Evolutionary conservation across 2,888 invertebrate genomes (phyloP).

Genomic region (Xylophagus ater): DNA sequence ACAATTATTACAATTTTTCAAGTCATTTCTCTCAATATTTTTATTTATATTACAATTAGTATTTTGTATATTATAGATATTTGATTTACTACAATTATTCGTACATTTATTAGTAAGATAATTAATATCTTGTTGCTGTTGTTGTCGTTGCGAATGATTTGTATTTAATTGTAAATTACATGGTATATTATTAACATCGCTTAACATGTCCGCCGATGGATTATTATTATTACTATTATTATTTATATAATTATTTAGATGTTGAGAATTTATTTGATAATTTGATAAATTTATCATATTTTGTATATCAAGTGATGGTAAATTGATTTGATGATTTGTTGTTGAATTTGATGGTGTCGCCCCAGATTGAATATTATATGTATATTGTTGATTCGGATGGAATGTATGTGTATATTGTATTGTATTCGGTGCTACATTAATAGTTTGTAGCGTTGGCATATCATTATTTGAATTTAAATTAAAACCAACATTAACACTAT

Average conservation of each 20-base stretch:
- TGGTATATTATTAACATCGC: constrained; percentile 10
- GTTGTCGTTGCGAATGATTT: constrained; percentile 1
- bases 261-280: constrained; percentile 18
- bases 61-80: not conserved
- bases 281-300: constrained; percentile 17
- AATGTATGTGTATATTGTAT: constrained; percentile 16
- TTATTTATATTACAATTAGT: not conserved
- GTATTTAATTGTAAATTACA: constrained; percentile 8
- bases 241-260: constrained; percentile 17
- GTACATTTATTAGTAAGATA: too few relatives aligned
- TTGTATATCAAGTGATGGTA: constrained; percentile 15
- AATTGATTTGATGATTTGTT: constrained; percentile 5
- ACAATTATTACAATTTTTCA: too few relatives aligned
- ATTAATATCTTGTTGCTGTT: not conserved
- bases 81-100: not conserved
- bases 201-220: constrained; percentile 15
- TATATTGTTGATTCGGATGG: constrained; percentile 16
- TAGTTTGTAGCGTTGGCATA: constrained; percentile 9
- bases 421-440: constrained; percentile 15
- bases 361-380: constrained; percentile 14
- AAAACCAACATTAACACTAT: constrained; percentile 13
- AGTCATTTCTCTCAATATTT: too few relatives aligned
- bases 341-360: not conserved
- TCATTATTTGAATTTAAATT: constrained; percentile 13
- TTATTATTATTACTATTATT: constrained; percentile 20